Percentiles rank a stretch among this genome's conserved stretches.
Evolutionary conservation across 2,113 vertebrate species (phyloP).

Genomic region (Podarcis muralis): DNA sequence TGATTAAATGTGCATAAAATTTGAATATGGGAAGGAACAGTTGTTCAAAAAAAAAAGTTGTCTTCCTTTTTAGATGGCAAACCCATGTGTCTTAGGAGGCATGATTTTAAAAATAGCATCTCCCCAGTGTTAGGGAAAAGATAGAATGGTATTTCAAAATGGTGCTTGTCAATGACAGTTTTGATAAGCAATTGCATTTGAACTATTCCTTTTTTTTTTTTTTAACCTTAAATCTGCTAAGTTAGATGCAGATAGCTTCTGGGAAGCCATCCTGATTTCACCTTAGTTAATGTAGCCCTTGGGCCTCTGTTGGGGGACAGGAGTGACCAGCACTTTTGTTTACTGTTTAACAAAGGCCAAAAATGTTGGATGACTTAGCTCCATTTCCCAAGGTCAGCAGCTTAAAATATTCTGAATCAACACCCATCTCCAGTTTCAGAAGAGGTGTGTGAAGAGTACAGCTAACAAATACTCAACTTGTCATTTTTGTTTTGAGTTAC

Average conservation of each 20-base stretch:
- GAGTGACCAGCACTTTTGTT: not conserved
- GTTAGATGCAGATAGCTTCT: not conserved
- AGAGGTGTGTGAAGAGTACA: not conserved
- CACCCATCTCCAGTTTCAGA: constrained; percentile 15
- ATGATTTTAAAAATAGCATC: not conserved
- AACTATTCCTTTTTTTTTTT: too few relatives aligned
- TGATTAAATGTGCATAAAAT: too few relatives aligned
- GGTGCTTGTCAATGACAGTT: not conserved
- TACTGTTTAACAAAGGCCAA: constrained; percentile 11
- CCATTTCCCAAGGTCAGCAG: constrained; percentile 1
- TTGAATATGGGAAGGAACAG: too few relatives aligned
- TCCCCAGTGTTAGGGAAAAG: too few relatives aligned
- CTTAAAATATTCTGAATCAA: constrained; percentile 15
- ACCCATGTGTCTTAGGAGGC: not conserved
- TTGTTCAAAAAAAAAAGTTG: not conserved
- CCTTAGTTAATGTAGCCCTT: not conserved
- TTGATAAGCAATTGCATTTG: not conserved
- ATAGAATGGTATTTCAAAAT: too few relatives aligned
- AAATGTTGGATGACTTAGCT: fast-evolving
- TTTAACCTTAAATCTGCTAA: too few relatives aligned
- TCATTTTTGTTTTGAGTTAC: constrained; percentile 8
- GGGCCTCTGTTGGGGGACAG: not conserved
- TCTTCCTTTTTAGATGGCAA: not conserved
- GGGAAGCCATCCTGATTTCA: fast-evolving
- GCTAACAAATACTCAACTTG: fast-evolving